Base-by-base conservation (phyloP, 92 coral and sea anemone species). In the Actinernus sp. region DNA sequence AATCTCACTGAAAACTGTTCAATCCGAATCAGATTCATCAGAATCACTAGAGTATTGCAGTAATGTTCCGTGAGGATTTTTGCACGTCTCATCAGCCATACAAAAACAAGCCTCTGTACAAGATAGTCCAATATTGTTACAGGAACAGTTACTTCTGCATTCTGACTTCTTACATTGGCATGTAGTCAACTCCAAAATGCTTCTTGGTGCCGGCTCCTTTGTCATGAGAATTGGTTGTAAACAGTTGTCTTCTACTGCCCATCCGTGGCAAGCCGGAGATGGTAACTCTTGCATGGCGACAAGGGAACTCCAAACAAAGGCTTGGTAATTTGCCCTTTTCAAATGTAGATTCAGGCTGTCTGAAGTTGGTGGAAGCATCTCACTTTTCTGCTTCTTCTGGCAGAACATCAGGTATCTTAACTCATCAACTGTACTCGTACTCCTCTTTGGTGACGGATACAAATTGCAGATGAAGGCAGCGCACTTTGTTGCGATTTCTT, bases 381-480 rank as follows among this genome's bases (percentile, higher is more conserved):
- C 66, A 54, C 58, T 86, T 51, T 73, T 73, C 41, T 62, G 65
- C 55, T 41, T 59, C 34, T 66, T 57, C 84, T 73, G 82, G 65
- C 62, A 74, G 55, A 47, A 65, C 5, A 20, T 12, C 21, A 68
- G 59, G 52, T 78, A 69, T 25, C 71, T 26, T 10, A 61, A 31
- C 20, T 72, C 71, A 61, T 72, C 71, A 18, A 44, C 51, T 31
- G 70, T 65, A 66, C 51, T 20, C 26, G 34, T 29, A 20, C 25
- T 46, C 18, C 31, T 63, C 55, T 40, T 46, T 31, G 74, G 14
- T 25, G 36, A 50, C 8, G 63, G 44, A 34, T 71, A 71, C n/a
- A 79, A 40, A 57, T 30, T 41, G 61, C 85, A 56, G 10, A 59
- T 71, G 38, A 55, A 78, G 46, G 71, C 54, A 58, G 67, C 85